Conservation (phyloP, 2,797 vertebrate species). For the Synaphobranchus kaupii region DNA sequence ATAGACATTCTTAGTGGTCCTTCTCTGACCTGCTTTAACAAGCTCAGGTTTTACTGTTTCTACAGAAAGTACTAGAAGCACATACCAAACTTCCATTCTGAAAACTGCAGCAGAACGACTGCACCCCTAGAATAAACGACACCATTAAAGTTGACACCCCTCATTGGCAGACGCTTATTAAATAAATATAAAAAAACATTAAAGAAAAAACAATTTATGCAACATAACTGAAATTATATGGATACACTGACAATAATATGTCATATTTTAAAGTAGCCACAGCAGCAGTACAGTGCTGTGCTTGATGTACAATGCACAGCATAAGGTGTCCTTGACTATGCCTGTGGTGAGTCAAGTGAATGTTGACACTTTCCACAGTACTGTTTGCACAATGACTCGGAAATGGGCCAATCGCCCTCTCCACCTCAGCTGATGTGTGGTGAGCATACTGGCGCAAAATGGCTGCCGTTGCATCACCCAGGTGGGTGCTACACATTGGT, state of each 20-base stretch:
- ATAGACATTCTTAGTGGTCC: not conserved
- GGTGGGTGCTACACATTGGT: too few species aligned
- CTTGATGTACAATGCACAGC: not conserved
- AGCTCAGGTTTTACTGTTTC: not conserved
- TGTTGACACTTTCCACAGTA: not conserved
- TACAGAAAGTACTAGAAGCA: not conserved
- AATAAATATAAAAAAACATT: not conserved
- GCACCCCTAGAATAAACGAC: not conserved
- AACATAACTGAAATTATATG: not conserved
- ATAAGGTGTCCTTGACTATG: not conserved
- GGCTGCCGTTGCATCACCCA: too few species aligned
- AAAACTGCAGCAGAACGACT: too few species aligned
- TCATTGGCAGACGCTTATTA: not conserved
- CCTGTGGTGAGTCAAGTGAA: not conserved
- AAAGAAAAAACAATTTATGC: not conserved
- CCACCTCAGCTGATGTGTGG: too few species aligned
- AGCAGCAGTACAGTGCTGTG: not conserved
- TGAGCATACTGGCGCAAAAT: too few species aligned
- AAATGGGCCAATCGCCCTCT: not conserved
- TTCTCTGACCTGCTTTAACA: not conserved
- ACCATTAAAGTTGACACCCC: not conserved
- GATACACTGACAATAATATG: conserved; percentile 10
- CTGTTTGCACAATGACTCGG: not conserved
- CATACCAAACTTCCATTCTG: not conserved
- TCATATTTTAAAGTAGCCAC: conserved; percentile 17